Conservation (phyloP, 1,140 invertebrate genomes). For the Orussus abietinus region DNA sequence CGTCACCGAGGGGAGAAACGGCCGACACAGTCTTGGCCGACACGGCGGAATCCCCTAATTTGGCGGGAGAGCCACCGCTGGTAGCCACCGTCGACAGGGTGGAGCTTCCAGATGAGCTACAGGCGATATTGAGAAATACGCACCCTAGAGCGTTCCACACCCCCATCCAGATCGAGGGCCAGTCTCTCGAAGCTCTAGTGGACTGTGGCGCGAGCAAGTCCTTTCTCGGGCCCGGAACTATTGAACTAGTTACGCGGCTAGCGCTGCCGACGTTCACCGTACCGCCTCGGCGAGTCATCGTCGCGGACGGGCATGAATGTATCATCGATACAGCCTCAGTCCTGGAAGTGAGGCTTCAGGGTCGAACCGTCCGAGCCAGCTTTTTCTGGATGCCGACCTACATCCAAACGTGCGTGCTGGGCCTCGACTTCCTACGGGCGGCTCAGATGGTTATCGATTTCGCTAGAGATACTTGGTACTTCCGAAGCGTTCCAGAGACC, state of each 20-base stretch:
- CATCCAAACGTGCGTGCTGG: conserved; percentile 6
- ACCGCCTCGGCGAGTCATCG: conserved; percentile 1
- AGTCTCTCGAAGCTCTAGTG: conserved; percentile 2
- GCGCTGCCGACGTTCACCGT: background rate
- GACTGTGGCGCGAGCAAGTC: conserved; percentile 8
- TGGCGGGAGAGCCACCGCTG: too few relatives aligned
- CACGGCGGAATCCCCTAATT: background rate
- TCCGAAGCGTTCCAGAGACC: background rate
- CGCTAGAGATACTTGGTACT: conserved; percentile 1
- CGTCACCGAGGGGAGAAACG: background rate
- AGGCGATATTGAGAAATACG: too few relatives aligned
- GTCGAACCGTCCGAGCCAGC: background rate
- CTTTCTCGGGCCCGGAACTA: conserved; percentile 8
- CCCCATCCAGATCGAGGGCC: background rate
- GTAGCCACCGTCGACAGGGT: too few relatives aligned
- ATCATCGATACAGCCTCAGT: background rate
- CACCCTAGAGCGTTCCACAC: conserved; percentile 4
- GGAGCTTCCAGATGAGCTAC: too few relatives aligned
- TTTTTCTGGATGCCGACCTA: conserved; percentile 3
- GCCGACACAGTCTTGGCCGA: background rate
- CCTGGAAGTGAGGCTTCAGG: background rate
- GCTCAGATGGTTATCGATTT: conserved; percentile 10
- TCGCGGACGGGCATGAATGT: conserved; percentile 7
- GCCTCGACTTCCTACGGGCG: conserved; percentile 4
- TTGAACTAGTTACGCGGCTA: background rate